A percentile compares a stretch with the other conserved stretches of the same genome.
Evolutionary conservation across 2,113 vertebrate genomes (phyloP).

Genomic region (Cercocebus atys): DNA sequence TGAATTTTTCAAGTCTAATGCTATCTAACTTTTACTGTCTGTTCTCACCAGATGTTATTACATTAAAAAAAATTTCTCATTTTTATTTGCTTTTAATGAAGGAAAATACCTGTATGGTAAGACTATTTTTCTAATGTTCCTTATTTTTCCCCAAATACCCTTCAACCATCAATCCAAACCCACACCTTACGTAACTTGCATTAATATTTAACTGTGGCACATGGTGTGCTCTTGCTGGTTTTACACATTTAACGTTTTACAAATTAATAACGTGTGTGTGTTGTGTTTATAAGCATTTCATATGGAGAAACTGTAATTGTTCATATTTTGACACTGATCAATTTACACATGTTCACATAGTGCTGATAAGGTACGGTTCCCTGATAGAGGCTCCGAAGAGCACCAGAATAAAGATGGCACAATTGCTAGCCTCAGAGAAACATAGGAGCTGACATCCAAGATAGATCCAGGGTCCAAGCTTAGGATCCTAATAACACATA

Average conservation of each 20-base stretch:
- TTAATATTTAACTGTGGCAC: constrained; percentile 65
- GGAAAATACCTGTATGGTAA: constrained; percentile 88
- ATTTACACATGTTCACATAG: neutral
- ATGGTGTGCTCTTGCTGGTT: constrained; percentile 62
- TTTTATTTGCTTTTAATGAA: constrained; percentile 81
- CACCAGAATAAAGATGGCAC: neutral
- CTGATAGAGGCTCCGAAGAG: no score
- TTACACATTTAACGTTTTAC: constrained; percentile 62
- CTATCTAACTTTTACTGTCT: constrained; percentile 42
- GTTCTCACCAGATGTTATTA: constrained; percentile 32
- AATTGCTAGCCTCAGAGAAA: neutral
- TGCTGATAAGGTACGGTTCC: neutral
- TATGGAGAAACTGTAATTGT: neutral
- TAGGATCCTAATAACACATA: neutral
- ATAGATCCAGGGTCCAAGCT: neutral
- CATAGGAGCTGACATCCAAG: neutral
- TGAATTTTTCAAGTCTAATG: constrained; percentile 75
- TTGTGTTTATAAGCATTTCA: neutral
- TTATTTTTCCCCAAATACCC: neutral
- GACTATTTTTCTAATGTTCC: constrained; percentile 45
- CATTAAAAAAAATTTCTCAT: constrained; percentile 69
- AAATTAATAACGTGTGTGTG: constrained; percentile 23
- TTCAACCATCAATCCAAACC: constrained; percentile 45
- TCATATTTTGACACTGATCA: neutral
- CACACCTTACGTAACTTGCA: neutral